A percentile compares a stretch with the other conserved stretches of the same genome.
These are phyloP conservation scores for Labeo rohita DNA, from an alignment of 2,113 vertebrate species.

Conservation along the genomic window DNA sequence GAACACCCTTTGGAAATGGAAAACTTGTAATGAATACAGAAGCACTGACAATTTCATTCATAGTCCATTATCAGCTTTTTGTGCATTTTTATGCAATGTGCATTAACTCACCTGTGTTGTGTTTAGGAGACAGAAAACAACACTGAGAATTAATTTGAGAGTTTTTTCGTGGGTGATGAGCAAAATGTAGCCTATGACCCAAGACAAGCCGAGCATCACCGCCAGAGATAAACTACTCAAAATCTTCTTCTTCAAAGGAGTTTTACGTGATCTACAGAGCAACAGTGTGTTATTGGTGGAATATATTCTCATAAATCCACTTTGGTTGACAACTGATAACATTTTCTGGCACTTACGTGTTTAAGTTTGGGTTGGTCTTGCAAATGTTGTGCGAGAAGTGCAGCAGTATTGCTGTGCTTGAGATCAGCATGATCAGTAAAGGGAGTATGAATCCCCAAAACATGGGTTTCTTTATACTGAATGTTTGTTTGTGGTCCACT, in stretches of 20 bases:
- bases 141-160: slow-evolving; percentile 61
- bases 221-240: slow-evolving; percentile 65
- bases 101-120: slow-evolving; percentile 64
- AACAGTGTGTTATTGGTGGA: not conserved
- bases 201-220: slow-evolving; percentile 72
- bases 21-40: not conserved
- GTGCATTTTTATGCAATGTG: not conserved
- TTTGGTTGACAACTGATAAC: not conserved
- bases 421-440: slow-evolving; percentile 64
- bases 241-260: slow-evolving; percentile 68
- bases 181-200: slow-evolving; percentile 72
- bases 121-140: slow-evolving; percentile 74
- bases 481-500: slow-evolving; percentile 41
- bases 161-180: slow-evolving; percentile 54
- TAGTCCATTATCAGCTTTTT: not conserved
- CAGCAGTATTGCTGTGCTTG: slow-evolving; percentile 66
- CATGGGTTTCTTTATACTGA: slow-evolving; percentile 63
- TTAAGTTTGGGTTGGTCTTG: slow-evolving; percentile 55
- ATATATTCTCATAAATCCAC: not conserved
- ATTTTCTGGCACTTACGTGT: slow-evolving; percentile 15
- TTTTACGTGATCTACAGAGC: slow-evolving; percentile 53
- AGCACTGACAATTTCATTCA: not conserved
- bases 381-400: slow-evolving; percentile 61
- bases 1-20: slow-evolving; percentile 60
- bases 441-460: slow-evolving; percentile 71